Conservation (phyloP, 2,888 invertebrate genomes). For the Andrena haemorrhoa region DNA sequence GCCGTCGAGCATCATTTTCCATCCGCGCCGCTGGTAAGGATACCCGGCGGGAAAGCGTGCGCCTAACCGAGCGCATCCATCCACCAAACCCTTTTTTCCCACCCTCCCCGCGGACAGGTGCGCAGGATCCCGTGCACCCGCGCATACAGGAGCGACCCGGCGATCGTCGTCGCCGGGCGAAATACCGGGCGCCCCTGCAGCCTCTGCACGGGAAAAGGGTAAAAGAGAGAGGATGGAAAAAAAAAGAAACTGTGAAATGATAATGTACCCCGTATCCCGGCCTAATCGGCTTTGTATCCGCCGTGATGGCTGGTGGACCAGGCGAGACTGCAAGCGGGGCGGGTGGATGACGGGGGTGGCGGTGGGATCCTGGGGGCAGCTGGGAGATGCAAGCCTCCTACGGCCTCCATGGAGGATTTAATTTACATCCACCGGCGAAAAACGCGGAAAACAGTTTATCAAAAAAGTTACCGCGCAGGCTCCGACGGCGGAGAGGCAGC, state of each 20-base stretch:
- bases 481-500: slow-evolving; percentile 52
- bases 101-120: neutral
- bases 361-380: slow-evolving; percentile 70
- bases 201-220: no score
- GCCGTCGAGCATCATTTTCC: slow-evolving; percentile 44
- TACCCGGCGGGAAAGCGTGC: slow-evolving; percentile 38
- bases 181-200: slow-evolving; percentile 42
- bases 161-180: slow-evolving; percentile 3
- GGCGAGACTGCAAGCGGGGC: slow-evolving; percentile 38
- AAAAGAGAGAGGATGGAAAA: no score
- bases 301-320: slow-evolving; percentile 72
- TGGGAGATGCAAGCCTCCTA: slow-evolving; percentile 72
- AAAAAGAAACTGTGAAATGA: slow-evolving; percentile 80
- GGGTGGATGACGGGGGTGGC: slow-evolving; percentile 23
- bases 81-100: neutral
- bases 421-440: slow-evolving; percentile 82
- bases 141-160: neutral
- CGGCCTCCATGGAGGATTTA: slow-evolving; percentile 79
- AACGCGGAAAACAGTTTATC: slow-evolving; percentile 83
- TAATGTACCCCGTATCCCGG: slow-evolving; percentile 80
- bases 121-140: slow-evolving; percentile 4
- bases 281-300: slow-evolving; percentile 83
- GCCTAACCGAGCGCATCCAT: slow-evolving; percentile 8
- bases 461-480: slow-evolving; percentile 81
- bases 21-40: slow-evolving; percentile 42